phyloP scores from a whole-genome alignment of 2,797 vertebrate genomes.

The Microctenopoma steveboyesi region DNA sequence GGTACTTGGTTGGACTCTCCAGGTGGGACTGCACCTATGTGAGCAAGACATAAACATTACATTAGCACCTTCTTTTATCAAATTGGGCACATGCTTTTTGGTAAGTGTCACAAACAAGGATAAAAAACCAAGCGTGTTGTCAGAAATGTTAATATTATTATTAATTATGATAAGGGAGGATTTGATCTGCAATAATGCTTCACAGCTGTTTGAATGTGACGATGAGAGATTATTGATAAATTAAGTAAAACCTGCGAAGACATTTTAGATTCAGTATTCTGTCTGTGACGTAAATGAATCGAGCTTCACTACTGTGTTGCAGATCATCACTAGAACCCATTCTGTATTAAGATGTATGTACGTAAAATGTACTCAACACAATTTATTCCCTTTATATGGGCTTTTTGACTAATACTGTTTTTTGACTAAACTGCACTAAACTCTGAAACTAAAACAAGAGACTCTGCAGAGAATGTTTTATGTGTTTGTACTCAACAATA shows the following conservation, averaged over 20 bases:
- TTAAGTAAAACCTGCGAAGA: slow-evolving; percentile 2
- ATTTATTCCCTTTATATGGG: neutral
- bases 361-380: neutral
- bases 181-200: neutral
- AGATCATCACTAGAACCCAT: neutral
- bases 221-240: neutral
- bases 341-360: neutral
- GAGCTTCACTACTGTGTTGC: neutral
- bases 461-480: neutral
- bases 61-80: neutral
- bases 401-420: no score
- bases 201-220: neutral
- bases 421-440: no score
- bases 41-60: neutral
- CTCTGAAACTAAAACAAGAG: neutral
- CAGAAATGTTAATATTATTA: neutral
- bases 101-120: neutral
- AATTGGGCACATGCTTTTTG: neutral
- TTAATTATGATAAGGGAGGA: neutral
- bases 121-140: neutral
- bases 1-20: slow-evolving; percentile 95
- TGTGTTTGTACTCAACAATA: neutral
- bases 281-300: neutral
- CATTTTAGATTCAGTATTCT: neutral
- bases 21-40: slow-evolving; percentile 94